Base-by-base conservation (phyloP, 2,113 vertebrate genomes). In the Eulacestoma nigropectus region DNA sequence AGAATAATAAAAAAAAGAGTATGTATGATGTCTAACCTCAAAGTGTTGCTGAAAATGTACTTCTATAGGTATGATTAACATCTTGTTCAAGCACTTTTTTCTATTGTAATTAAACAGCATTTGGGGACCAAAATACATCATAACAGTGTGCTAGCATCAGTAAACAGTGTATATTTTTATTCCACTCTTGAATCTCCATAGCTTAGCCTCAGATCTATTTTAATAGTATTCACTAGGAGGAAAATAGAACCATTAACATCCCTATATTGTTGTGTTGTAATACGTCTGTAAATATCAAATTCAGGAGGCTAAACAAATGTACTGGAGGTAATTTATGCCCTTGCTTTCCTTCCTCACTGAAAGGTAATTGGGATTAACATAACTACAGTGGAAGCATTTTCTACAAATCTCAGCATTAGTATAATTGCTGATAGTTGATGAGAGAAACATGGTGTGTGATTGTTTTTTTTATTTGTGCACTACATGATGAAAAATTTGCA, bases 381-480 rank as follows among this genome's bases (percentile, higher is more conserved):
- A 87, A 50, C 20, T 79, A 23, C 17, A 27, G 11, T 73, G 74
- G 18, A 78, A 82, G 13, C 33, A 8, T 49, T 95, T 91, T 81
- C 35, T 84, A 35, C 8, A 64, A n/a, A 64, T 29, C 33, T 69
- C 29, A 26, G 17, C 69, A 60, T 89, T 79, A 68, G 62, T 79
- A 25, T 49, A 81, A 70, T 56, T 35, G 18, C 25, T 90, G 30
- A 60, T 30, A 84, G 21, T 23, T 81, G 50, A 39, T 57, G 59
- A 77, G 17, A 88, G 30, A 87, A 95, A 50, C 44, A 35, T 1
- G 16, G 2, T 13, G 3, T 41, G 7, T 10, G 41, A 30, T 33
- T 0, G 0, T 21, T 49, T 72, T 62, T 72, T 59, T 20, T 9
- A 44, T 47, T 49, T 69, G 3, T 50, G 20, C 3, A 62, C 9